A percentile compares a stretch with the other conserved stretches of the same genome.
Evolutionary conservation across 2,888 invertebrate genomes (phyloP).

Genomic region (Sphinx pinastri): DNA sequence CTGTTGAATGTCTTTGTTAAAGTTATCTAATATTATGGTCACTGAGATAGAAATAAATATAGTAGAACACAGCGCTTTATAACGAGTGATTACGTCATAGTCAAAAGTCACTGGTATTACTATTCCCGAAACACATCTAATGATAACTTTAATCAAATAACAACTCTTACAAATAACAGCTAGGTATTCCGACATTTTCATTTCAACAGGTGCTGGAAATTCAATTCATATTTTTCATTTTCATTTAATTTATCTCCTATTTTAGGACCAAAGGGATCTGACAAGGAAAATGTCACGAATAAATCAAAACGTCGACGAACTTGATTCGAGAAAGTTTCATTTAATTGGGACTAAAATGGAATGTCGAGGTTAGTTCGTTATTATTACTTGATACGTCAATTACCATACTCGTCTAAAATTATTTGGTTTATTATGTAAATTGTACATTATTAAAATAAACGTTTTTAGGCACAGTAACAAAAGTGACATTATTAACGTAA

Average conservation of each 20-base stretch:
- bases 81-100: too few relatives aligned
- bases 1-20: too few relatives aligned
- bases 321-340: conserved; percentile 1
- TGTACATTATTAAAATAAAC: neutral
- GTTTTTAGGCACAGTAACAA: neutral
- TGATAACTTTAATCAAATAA: too few relatives aligned
- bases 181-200: too few relatives aligned
- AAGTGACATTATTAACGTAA: too few relatives aligned
- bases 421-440: neutral
- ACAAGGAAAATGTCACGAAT: neutral
- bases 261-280: neutral
- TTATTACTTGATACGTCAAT: neutral
- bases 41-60: too few relatives aligned
- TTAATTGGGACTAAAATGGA: neutral
- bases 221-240: neutral
- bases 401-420: neutral
- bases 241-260: neutral
- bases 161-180: too few relatives aligned
- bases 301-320: neutral
- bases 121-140: too few relatives aligned
- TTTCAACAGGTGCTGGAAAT: too few relatives aligned
- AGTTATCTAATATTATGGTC: too few relatives aligned
- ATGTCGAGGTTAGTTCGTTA: neutral
- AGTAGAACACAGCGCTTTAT: too few relatives aligned
- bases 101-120: too few relatives aligned